A percentile compares a stretch with the other conserved stretches of the same genome.
Evolutionary conservation across 2,888 invertebrate genomes (phyloP).

Genomic region (Microplitis manilae): DNA sequence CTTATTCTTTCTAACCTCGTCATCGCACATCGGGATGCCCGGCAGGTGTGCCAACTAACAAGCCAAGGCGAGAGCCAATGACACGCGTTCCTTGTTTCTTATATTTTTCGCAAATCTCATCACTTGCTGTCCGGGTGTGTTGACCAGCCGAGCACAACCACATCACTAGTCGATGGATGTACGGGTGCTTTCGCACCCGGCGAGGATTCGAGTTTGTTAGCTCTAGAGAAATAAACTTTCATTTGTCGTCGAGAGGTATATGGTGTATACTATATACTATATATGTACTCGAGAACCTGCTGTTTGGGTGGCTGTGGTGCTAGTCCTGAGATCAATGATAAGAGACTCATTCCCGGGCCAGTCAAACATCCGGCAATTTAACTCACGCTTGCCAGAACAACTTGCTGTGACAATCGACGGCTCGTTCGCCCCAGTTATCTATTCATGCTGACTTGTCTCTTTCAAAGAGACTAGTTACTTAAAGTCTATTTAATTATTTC

Average conservation of each 20-base stretch:
- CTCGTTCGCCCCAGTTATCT: slow-evolving; percentile 60
- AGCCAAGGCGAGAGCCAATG: slow-evolving; percentile 17
- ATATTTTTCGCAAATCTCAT: slow-evolving; percentile 14
- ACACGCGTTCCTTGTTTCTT: slow-evolving; percentile 31
- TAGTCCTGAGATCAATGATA: slow-evolving; percentile 17
- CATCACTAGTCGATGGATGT: not conserved
- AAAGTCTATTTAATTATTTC: not conserved
- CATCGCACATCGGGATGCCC: slow-evolving; percentile 51
- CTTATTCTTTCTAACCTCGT: slow-evolving; percentile 17
- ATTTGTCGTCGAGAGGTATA: not conserved
- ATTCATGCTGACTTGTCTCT: slow-evolving; percentile 55
- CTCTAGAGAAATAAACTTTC: slow-evolving; percentile 2
- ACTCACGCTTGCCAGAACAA: slow-evolving; percentile 30
- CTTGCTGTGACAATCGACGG: slow-evolving; percentile 62
- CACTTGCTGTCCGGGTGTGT: not conserved
- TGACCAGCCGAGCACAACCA: not conserved
- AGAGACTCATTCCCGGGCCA: slow-evolving; percentile 21
- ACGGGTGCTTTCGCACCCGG: not conserved
- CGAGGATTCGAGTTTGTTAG: not conserved
- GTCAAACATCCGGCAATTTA: slow-evolving; percentile 35
- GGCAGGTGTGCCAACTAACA: slow-evolving; percentile 66
- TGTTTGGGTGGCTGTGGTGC: not conserved
- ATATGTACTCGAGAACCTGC: not conserved
- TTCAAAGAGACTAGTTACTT: not conserved
- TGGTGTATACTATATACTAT: not conserved